These are phyloP conservation scores for Hydropsyche betteni DNA, from an alignment of 2,888 invertebrate genomes.

Conservation along the genomic window DNA sequence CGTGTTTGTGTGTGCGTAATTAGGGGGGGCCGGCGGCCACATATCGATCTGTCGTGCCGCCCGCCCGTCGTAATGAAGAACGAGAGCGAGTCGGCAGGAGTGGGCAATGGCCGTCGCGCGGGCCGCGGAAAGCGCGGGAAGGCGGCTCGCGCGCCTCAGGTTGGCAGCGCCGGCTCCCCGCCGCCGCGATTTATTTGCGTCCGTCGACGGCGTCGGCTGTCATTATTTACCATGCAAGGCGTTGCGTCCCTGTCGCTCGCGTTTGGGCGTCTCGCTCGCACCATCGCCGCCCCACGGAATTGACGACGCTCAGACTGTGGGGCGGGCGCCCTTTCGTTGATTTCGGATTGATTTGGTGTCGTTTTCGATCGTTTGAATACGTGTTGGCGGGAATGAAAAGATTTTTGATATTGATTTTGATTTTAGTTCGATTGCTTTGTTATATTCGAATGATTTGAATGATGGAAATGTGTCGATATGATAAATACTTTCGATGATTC, in stretches of 20 bases:
- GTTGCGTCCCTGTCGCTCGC: constrained; percentile 56
- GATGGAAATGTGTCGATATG: no score
- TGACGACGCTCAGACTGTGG: not conserved
- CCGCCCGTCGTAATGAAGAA: not conserved
- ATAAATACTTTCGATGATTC: no score
- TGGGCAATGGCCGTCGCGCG: not conserved
- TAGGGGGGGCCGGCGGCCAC: constrained; percentile 7
- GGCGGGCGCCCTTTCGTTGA: no score
- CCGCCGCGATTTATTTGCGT: constrained; percentile 40
- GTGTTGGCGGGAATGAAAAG: no score
- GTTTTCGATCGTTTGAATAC: no score
- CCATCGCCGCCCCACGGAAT: constrained; percentile 59
- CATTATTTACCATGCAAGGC: constrained; percentile 49
- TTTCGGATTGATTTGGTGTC: no score
- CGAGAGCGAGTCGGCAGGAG: not conserved
- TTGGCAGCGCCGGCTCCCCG: constrained; percentile 15
- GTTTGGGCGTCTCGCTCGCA: constrained; percentile 55
- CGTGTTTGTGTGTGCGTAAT: constrained; percentile 5
- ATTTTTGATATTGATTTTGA: no score
- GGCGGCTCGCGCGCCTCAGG: not conserved
- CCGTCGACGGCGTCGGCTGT: constrained; percentile 29
- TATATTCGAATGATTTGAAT: no score
- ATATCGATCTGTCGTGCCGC: not conserved
- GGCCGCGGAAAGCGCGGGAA: not conserved
- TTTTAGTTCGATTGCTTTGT: no score